These are phyloP conservation scores for Xanthorhoe spadicearia DNA, from an alignment of 2,888 invertebrate genomes.

Conservation along the genomic window DNA sequence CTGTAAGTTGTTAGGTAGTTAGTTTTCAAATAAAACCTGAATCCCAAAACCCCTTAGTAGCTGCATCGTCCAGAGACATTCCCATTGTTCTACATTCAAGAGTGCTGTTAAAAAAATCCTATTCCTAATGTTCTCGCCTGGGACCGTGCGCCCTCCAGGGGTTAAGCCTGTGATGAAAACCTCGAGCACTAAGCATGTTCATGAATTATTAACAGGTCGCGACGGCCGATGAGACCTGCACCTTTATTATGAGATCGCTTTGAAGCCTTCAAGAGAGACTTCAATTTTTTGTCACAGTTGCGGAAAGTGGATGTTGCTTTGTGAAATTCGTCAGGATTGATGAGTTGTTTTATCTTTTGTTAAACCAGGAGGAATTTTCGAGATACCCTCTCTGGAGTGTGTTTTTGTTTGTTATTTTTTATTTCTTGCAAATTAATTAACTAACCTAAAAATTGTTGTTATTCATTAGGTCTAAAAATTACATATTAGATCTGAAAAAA, in stretches of 20 bases:
- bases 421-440: neutral
- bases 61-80: neutral
- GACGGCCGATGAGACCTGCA: conserved; percentile 64
- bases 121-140: conserved; percentile 1
- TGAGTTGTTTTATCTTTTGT: conserved; percentile 26
- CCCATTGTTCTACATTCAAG: neutral
- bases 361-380: conserved; percentile 1
- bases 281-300: conserved; percentile 52
- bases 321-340: conserved; percentile 35
- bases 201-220: conserved; percentile 74
- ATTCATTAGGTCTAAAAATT: too few relatives aligned
- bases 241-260: conserved; percentile 71
- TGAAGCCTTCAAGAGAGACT: conserved; percentile 53
- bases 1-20: too few relatives aligned
- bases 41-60: neutral
- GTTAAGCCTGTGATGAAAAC: conserved; percentile 65
- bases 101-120: conserved; percentile 2
- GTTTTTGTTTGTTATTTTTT: neutral
- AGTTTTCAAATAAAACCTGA: neutral
- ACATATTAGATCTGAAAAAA: too few relatives aligned
- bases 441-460: too few relatives aligned
- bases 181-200: conserved; percentile 67
- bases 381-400: neutral
- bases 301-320: conserved; percentile 40
- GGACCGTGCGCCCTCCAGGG: conserved; percentile 5